Percentiles rank a stretch among this genome's conserved stretches.
These are phyloP conservation scores for Plusia festucae DNA, from an alignment of 2,888 invertebrate species.

Conservation along the genomic window DNA sequence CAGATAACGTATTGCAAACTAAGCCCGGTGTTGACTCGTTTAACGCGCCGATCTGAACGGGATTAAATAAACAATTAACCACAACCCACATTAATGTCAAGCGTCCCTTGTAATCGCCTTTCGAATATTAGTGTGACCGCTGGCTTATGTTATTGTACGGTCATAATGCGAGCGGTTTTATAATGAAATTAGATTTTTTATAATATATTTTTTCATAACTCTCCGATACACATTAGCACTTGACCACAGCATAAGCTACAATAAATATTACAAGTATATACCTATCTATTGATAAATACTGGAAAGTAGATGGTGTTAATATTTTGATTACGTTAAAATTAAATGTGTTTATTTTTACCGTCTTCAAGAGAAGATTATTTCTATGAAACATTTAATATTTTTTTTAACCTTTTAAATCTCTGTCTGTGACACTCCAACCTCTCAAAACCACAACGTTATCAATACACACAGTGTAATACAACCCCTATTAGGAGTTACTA, in stretches of 20 bases:
- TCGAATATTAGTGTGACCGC: constrained; percentile 63
- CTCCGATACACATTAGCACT: no score
- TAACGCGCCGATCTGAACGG: constrained; percentile 40
- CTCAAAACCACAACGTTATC: constrained; percentile 54
- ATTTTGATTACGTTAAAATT: no score
- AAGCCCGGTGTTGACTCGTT: constrained; percentile 52
- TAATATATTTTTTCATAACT: no score
- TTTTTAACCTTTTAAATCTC: constrained; percentile 9
- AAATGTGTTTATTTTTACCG: no score
- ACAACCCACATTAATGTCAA: constrained; percentile 69
- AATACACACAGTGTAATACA: constrained; percentile 55
- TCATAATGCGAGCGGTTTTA: constrained; percentile 40
- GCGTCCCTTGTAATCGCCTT: constrained; percentile 74
- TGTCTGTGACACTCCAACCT: constrained; percentile 26
- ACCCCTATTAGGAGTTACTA: constrained; percentile 54
- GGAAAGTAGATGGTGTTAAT: no score
- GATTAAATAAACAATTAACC: constrained; percentile 70
- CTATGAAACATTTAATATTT: no score
- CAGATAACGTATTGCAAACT: constrained; percentile 32
- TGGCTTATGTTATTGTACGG: constrained; percentile 53
- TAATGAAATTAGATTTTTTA: background rate
- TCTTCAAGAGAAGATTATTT: no score
- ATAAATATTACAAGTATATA: no score
- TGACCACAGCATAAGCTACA: no score
- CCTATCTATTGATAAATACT: no score